These are phyloP conservation scores for Scaptomyza cyrtandrae DNA, from an alignment of 2,888 invertebrate genomes.

Conservation along the genomic window DNA sequence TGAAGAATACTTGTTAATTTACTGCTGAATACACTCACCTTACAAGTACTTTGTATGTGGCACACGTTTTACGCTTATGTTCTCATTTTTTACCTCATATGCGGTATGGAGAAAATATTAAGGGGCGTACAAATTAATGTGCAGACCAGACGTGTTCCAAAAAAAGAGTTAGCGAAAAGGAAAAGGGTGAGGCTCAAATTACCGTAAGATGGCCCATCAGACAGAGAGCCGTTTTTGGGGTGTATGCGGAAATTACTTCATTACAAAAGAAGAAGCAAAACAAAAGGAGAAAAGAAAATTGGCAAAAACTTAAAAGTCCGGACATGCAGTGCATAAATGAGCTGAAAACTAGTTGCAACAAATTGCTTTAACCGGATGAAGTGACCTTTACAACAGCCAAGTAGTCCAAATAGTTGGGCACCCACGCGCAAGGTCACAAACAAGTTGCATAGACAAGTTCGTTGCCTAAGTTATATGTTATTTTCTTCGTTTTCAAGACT, in stretches of 20 bases:
- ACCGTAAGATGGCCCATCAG: constrained; percentile 54
- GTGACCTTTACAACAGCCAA: constrained; percentile 16
- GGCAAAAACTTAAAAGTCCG: constrained; percentile 11
- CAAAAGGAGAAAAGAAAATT: constrained; percentile 9
- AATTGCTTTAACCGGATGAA: constrained; percentile 13
- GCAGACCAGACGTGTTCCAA: constrained; percentile 31
- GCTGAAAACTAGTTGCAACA: constrained; percentile 9
- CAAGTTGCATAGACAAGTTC: constrained; percentile 51
- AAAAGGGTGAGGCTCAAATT: constrained; percentile 13
- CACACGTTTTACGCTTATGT: constrained; percentile 71
- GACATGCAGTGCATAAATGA: constrained; percentile 16
- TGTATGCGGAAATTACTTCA: constrained; percentile 72
- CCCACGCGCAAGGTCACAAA: constrained; percentile 58
- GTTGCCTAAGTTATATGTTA: constrained; percentile 70
- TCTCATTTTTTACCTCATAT: constrained; percentile 63
- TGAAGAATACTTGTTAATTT: constrained; percentile 51
- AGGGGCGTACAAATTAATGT: constrained; percentile 71
- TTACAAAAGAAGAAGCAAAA: constrained; percentile 34
- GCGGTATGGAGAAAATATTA: constrained; percentile 64
- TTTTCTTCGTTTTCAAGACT: constrained; percentile 3
- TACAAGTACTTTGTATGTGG: constrained; percentile 60
- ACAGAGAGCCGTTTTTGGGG: constrained; percentile 23
- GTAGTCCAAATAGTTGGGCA: constrained; percentile 13
- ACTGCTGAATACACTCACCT: constrained; percentile 21
- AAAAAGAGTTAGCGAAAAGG: constrained; percentile 4